These are phyloP conservation scores for Contarinia nasturtii DNA, from an alignment of 1,140 invertebrate genomes.

Conservation along the genomic window DNA sequence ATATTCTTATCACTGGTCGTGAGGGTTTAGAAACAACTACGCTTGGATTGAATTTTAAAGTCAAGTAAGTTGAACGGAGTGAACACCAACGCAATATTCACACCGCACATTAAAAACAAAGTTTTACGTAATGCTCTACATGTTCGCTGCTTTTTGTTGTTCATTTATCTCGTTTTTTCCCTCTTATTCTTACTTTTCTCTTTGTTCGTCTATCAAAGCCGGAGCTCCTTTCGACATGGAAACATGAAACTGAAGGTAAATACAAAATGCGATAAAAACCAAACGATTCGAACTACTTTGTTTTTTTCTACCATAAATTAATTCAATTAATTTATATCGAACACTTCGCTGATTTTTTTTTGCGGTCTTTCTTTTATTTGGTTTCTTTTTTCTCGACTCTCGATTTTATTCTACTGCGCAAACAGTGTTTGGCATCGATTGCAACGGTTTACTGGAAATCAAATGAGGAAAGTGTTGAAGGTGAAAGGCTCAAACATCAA, in stretches of 20 bases:
- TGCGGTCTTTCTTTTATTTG: background rate
- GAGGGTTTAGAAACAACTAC: conserved; percentile 40
- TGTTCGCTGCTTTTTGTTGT: too few species aligned
- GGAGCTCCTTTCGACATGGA: conserved; percentile 36
- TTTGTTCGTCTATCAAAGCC: conserved; percentile 15
- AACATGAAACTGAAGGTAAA: conserved; percentile 45
- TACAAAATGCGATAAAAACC: background rate
- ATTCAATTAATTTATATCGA: background rate
- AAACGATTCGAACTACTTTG: background rate
- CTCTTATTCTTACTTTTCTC: background rate
- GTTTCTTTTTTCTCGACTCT: background rate
- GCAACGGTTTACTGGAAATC: conserved; percentile 49
- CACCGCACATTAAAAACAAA: conserved; percentile 8
- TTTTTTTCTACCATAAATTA: background rate
- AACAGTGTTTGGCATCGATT: conserved; percentile 45
- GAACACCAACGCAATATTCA: too few species aligned
- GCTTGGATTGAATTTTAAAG: conserved; percentile 42
- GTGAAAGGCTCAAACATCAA: conserved; percentile 37
- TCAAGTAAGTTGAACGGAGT: conserved; percentile 17
- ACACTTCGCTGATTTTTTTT: background rate
- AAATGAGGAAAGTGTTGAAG: conserved; percentile 52
- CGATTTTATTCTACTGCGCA: conserved; percentile 2
- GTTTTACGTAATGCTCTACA: too few species aligned
- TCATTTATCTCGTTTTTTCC: too few species aligned
- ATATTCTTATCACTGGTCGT: conserved; percentile 28